phyloP scores from a whole-genome alignment of 2,113 vertebrate species.

The Fukomys damarensis region DNA sequence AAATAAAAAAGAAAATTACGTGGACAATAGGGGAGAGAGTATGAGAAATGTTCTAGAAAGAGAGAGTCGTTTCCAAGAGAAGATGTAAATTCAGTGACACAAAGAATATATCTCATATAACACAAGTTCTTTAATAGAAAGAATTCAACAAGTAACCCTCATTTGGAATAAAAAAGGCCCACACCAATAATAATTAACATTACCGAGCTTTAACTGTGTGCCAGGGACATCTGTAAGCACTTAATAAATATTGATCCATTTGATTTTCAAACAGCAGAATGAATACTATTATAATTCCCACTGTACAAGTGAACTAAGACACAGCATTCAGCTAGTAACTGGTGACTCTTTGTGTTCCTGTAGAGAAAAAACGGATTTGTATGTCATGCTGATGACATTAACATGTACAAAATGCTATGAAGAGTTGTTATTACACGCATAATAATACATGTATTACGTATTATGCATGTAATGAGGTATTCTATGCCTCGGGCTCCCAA shows the following conservation, averaged over 20 bases:
- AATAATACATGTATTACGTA: too few species aligned
- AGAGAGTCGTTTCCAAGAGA: neutral
- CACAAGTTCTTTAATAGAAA: conserved; percentile 20
- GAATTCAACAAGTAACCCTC: neutral
- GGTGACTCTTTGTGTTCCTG: neutral
- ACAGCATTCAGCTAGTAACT: neutral
- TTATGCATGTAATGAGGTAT: neutral
- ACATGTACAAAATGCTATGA: neutral
- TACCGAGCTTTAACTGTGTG: neutral
- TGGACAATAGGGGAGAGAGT: neutral
- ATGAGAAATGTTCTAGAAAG: neutral
- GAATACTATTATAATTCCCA: neutral
- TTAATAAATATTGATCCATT: neutral
- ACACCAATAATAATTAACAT: neutral
- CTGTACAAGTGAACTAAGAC: neutral
- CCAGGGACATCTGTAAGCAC: neutral
- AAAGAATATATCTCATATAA: neutral
- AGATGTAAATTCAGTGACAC: neutral
- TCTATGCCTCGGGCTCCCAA: neutral
- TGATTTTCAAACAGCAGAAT: conserved; percentile 14
- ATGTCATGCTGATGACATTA: neutral
- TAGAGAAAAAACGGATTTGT: neutral
- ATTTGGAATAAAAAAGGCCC: neutral
- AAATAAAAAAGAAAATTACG: conserved; percentile 6
- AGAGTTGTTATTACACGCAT: neutral